A percentile compares a stretch with the other conserved stretches of the same genome.
Conservation (phyloP, 2,113 vertebrate genomes). For the Gyps fulvus region DNA sequence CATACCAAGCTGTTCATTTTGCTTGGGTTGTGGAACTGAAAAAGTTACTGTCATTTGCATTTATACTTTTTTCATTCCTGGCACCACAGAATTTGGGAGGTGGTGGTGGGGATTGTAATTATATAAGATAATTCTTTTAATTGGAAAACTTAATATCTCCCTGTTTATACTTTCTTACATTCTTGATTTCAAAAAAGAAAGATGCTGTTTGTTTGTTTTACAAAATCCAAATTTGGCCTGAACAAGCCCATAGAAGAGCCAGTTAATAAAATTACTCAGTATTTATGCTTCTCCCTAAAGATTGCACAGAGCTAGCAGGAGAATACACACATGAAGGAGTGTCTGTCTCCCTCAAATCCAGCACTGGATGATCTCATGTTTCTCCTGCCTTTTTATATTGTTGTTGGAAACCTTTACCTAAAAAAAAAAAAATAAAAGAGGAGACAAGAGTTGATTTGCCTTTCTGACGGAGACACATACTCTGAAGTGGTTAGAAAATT, state of each 20-base stretch:
- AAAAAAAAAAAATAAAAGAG: not conserved
- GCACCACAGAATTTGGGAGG: not conserved
- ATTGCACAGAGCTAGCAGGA: not conserved
- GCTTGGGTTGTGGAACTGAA: not conserved
- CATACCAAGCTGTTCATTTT: not conserved
- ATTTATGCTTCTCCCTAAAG: slow-evolving; percentile 27
- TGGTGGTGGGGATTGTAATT: not conserved
- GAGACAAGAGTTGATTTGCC: not conserved
- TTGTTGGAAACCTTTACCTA: not conserved
- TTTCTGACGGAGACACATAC: rapidly evolving
- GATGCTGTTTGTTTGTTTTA: slow-evolving; percentile 33
- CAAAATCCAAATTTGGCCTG: slow-evolving; percentile 27
- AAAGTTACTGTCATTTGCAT: not conserved
- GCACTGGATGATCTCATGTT: not conserved
- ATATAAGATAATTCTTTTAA: slow-evolving; percentile 15
- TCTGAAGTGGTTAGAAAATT: not conserved
- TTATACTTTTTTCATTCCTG: not conserved
- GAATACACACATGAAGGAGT: not conserved
- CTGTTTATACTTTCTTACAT: slow-evolving; percentile 27
- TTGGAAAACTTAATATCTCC: slow-evolving; percentile 16
- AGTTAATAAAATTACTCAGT: slow-evolving; percentile 25
- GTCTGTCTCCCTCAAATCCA: not conserved
- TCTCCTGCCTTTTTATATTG: not conserved
- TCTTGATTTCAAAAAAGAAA: not conserved
- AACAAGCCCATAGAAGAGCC: slow-evolving; percentile 13